Evolutionary conservation across 1,140 invertebrate genomes (phyloP).

Genomic region (Drosophila mojavensis): DNA sequence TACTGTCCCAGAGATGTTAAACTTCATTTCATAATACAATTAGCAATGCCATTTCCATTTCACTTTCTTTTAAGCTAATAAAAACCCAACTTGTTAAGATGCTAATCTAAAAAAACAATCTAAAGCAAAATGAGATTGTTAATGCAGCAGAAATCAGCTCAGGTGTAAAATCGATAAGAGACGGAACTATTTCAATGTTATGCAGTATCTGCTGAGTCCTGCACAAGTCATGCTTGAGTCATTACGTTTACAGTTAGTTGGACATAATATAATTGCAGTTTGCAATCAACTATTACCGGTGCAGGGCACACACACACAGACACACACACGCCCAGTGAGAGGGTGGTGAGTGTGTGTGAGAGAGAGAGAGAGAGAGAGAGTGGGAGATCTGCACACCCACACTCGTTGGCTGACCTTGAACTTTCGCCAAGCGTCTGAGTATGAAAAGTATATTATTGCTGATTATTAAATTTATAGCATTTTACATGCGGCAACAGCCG

Average conservation of each 20-base stretch:
- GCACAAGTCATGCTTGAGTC: not conserved
- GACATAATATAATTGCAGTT: slow-evolving; percentile 35
- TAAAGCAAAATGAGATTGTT: not conserved
- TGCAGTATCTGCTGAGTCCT: not conserved
- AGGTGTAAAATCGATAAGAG: not conserved
- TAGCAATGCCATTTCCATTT: too few species aligned
- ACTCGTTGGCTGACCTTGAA: slow-evolving; percentile 62
- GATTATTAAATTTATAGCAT: slow-evolving; percentile 75
- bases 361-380: not conserved
- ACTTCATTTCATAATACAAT: too few species aligned
- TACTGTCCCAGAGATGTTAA: too few species aligned
- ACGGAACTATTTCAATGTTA: not conserved
- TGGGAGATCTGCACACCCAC: slow-evolving; percentile 6
- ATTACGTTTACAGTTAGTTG: slow-evolving; percentile 8
- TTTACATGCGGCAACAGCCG: slow-evolving; percentile 28
- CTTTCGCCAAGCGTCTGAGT: slow-evolving; percentile 37
- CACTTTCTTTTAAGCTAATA: too few species aligned
- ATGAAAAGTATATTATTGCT: slow-evolving; percentile 45
- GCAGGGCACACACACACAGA: not conserved
- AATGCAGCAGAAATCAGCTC: not conserved
- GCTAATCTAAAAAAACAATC: too few species aligned
- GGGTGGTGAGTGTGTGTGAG: not conserved
- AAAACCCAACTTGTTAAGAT: too few species aligned
- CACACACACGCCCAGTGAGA: not conserved
- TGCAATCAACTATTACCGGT: slow-evolving; percentile 38